phyloP scores from a whole-genome alignment of 2,113 vertebrate species.

The Cyanoramphus novaezelandiae region DNA sequence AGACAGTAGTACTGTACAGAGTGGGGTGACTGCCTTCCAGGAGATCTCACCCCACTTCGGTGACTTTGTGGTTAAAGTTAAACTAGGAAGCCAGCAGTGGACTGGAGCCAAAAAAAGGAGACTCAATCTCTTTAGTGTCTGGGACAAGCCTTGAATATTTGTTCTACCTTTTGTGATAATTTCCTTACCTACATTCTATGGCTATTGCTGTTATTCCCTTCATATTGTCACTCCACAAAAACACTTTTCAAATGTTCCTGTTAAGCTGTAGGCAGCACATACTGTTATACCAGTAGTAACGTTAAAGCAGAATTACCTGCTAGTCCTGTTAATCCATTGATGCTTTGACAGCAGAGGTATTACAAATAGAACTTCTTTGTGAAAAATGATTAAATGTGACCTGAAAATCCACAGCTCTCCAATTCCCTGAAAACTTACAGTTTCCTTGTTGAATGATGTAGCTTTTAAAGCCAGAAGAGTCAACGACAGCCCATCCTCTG shows the following conservation, averaged over 20 bases:
- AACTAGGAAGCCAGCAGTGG: not conserved
- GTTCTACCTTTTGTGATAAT: not conserved
- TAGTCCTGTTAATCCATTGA: conserved; percentile 42
- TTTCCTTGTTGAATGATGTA: not conserved
- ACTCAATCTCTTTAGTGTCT: not conserved
- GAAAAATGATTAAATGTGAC: conserved; percentile 37
- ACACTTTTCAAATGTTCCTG: not conserved
- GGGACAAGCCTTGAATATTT: not conserved
- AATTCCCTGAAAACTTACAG: not conserved
- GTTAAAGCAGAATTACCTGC: conserved; percentile 32
- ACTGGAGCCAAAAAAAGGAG: not conserved
- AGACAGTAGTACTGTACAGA: not conserved
- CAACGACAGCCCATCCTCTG: not conserved
- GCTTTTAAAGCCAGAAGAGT: not conserved
- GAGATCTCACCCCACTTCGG: not conserved
- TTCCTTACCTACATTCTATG: not conserved
- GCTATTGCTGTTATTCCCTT: not conserved
- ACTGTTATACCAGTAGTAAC: not conserved
- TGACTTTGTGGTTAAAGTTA: not conserved
- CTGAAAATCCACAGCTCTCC: conserved; percentile 1
- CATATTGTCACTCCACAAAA: not conserved
- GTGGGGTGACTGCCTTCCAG: not conserved
- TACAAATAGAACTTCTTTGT: conserved; percentile 14
- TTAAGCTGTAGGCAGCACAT: not conserved
- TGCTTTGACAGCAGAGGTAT: conserved; percentile 25